Base-by-base conservation (phyloP, 2,113 vertebrate species). In the Salvelinus sp. region DNA sequence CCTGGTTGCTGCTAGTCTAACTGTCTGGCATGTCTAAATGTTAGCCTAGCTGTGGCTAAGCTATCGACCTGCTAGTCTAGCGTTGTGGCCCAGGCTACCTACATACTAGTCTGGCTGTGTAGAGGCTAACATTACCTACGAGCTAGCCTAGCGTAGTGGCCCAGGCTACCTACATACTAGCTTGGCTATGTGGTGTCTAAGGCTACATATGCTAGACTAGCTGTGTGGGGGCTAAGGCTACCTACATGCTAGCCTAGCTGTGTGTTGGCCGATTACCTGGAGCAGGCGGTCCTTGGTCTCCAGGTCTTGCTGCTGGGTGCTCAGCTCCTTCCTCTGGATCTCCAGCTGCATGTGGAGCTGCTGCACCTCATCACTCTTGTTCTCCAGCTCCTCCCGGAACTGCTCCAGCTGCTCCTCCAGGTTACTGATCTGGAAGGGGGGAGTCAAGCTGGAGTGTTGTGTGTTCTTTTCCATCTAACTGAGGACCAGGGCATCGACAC, bases 371-470 rank as follows among this genome's bases (percentile, higher is more conserved):
- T 99, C 98, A 50, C 95, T 97, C 91, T 99, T 99, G 83, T 99
- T 99, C 92, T 98, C 96, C 83, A 99, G 90, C 88, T 99, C 97
- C 84, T 99, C 98, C 79, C 95, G 93, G 86, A 99, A 99, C 83
- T 99, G 98, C 74, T 99, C 98, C 86, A 99, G 88, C 73, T 99
- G 98, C 81, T 99, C 98, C 89, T 99, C 98, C 87, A 99, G 94
- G 87, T 99, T 97, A 0, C 94, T 92, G 58, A 98, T 96, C 98
- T 99, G 77, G 58, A 69, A 82, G 33, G 28, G 65, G 6, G 7
- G 65, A 33, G 65, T 4, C 2, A 16, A 18, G 66, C 50, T 27
- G 25, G 5, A 3, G 13, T 54, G 3, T 18, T 54, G 25, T 22
- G 38, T 44, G 38, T 44, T 44, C 38, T 44, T 10, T 2, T 44